A percentile compares a stretch with the other conserved stretches of the same genome.
phyloP scores from a whole-genome alignment of 2,888 invertebrate species.

The Ormyrus labotus region DNA sequence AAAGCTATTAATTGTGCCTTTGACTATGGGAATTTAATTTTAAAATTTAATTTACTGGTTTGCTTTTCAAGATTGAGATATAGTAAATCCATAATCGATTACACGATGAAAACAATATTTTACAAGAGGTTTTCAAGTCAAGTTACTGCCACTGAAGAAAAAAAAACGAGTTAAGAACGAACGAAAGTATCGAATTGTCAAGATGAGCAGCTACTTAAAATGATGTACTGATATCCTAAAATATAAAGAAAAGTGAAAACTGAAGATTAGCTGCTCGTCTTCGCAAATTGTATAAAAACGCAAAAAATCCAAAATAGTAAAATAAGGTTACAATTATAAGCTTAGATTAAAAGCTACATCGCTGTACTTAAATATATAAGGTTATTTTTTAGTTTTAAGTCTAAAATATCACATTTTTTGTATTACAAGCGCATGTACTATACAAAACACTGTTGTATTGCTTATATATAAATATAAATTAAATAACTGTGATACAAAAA shows the following conservation, averaged over 20 bases:
- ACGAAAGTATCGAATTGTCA: constrained; percentile 26
- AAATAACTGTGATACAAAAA: constrained; percentile 60
- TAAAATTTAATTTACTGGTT: constrained; percentile 18
- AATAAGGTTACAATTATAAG: constrained; percentile 39
- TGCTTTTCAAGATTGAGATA: constrained; percentile 39
- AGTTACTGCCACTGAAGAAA: constrained; percentile 20
- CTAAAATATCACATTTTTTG: constrained; percentile 31
- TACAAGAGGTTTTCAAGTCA: not conserved
- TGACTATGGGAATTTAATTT: too few species aligned
- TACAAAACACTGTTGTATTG: constrained; percentile 54
- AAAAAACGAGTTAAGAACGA: constrained; percentile 27
- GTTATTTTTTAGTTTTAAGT: constrained; percentile 40
- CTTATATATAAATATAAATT: constrained; percentile 57
- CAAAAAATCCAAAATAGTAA: constrained; percentile 35
- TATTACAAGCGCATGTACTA: constrained; percentile 51
- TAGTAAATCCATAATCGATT: constrained; percentile 43
- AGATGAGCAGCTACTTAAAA: constrained; percentile 32
- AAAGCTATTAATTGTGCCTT: too few species aligned
- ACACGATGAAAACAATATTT: not conserved
- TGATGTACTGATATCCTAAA: constrained; percentile 16
- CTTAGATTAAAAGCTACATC: constrained; percentile 47
- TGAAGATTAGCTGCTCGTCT: constrained; percentile 31
- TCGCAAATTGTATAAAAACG: constrained; percentile 50
- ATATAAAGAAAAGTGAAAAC: not conserved
- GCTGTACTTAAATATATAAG: constrained; percentile 41